Evolutionary conservation across 2,113 vertebrate species (phyloP).

Genomic region (Sisor rabdophorus): DNA sequence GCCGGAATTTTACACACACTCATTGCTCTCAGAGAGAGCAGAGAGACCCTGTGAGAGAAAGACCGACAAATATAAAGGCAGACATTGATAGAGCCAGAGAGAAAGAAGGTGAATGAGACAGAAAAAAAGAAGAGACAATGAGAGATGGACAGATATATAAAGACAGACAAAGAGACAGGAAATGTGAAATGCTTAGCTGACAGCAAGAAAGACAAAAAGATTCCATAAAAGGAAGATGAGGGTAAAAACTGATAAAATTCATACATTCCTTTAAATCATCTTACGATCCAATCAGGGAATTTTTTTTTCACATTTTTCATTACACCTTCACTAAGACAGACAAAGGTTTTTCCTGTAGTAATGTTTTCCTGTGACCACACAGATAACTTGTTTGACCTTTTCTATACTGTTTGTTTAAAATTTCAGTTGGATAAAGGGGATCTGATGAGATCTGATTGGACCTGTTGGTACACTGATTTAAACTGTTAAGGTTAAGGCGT

Average conservation of each 20-base stretch:
- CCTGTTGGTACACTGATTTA: not conserved
- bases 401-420: not conserved
- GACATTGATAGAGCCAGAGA: no score
- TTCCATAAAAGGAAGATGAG: not conserved
- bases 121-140: not conserved
- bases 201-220: not conserved
- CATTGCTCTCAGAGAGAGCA: not conserved
- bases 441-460: not conserved
- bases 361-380: not conserved
- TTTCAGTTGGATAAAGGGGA: not conserved
- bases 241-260: not conserved
- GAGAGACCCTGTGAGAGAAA: not conserved
- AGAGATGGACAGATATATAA: not conserved
- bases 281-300: conserved; percentile 5
- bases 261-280: conserved; percentile 18
- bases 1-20: conserved; percentile 42
- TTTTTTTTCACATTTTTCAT: not conserved
- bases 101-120: no score
- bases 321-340: not conserved
- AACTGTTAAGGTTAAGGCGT: not conserved
- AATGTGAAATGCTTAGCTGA: not conserved
- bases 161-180: not conserved
- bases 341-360: not conserved
- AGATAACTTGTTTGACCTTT: not conserved
- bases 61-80: no score